Conservation (phyloP, 2,888 invertebrate species). For the Pyrrhosoma nymphula region DNA sequence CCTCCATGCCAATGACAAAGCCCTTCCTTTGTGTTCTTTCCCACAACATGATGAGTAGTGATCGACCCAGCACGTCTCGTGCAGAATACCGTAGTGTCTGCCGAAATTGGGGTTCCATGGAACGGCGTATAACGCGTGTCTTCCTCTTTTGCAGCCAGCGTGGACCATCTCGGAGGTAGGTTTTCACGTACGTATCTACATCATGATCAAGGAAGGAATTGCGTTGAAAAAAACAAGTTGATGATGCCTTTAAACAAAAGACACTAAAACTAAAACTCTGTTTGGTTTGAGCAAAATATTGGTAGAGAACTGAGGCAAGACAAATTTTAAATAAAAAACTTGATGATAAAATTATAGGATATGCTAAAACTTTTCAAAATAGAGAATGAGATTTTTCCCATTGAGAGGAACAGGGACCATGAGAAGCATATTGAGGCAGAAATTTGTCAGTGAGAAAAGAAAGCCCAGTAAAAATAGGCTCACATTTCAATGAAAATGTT, state of each 20-base stretch:
- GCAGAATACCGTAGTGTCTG: slow-evolving; percentile 91
- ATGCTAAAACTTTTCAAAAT: neutral
- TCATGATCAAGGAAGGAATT: slow-evolving; percentile 56
- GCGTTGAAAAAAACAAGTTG: neutral
- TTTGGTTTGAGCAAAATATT: neutral
- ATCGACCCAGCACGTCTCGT: slow-evolving; percentile 81
- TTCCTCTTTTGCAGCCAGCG: slow-evolving; percentile 95
- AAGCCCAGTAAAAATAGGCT: neutral
- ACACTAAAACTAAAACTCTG: neutral
- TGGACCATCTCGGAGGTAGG: slow-evolving; percentile 93
- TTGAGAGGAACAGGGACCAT: neutral
- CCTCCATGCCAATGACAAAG: slow-evolving; percentile 71
- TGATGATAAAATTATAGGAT: neutral
- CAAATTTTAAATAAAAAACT: neutral
- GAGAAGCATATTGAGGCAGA: neutral
- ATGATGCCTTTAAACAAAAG: neutral
- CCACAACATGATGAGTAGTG: slow-evolving; percentile 95
- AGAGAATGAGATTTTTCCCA: neutral
- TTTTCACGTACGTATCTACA: slow-evolving; percentile 95
- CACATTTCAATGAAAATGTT: neutral
- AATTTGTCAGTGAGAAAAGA: neutral
- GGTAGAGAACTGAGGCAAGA: neutral
- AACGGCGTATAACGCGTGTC: slow-evolving; percentile 90
- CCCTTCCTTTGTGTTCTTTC: slow-evolving; percentile 85
- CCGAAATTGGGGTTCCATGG: slow-evolving; percentile 91